Base-by-base conservation (phyloP, 2,797 vertebrate genomes). In the Tapirus indicus region DNA sequence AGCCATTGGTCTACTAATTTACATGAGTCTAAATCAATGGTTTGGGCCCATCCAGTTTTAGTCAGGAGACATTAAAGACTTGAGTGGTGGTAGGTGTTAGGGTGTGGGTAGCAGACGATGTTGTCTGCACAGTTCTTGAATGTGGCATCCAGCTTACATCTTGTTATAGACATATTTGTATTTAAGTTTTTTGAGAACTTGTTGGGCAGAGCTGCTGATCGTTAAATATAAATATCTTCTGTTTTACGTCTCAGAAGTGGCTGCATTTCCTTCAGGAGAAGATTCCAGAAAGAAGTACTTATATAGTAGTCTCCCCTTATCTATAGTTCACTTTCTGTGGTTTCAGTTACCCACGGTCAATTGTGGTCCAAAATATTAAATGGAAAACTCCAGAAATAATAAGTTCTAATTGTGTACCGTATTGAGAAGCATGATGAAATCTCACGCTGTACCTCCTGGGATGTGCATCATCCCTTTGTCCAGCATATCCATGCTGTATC, bases 191-290 rank as follows among this genome's bases (percentile, higher is more conserved):
- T 78, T 74, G 32, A 75, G 60, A 91, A 79, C 17, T 71, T 94
- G 25, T n/a, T 82, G 79, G 78, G 18, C 44, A 82, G 35, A 75
- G 25, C 88, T 96, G 64, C 12, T 87, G 44, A 74, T 87, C 1
- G 14, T 94, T 88, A 89, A 94, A 75, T 91, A 83, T 4, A 82
- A 60, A 62, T 86, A 83, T 41, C 49, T 94, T 91, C 16, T 96
- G 13, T 93, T 97, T 95, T 72, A 74, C 20, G 68, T 96, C 25
- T 95, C 49, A 82, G 32, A 88, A 88, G 17, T 95, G 71, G 58
- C 71, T 83, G 10, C 18, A 72, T 96, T 75, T 95, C 44, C 64
- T 94, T 68, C 6, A 84, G 64, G 35, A 94, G 58, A 79, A 85
- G 47, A 88, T 80, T 95, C 62, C 66, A 82, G 69, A 90, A 86